Base-by-base conservation (phyloP, 1,140 invertebrate genomes). In the Stegodyphus dumicola region DNA sequence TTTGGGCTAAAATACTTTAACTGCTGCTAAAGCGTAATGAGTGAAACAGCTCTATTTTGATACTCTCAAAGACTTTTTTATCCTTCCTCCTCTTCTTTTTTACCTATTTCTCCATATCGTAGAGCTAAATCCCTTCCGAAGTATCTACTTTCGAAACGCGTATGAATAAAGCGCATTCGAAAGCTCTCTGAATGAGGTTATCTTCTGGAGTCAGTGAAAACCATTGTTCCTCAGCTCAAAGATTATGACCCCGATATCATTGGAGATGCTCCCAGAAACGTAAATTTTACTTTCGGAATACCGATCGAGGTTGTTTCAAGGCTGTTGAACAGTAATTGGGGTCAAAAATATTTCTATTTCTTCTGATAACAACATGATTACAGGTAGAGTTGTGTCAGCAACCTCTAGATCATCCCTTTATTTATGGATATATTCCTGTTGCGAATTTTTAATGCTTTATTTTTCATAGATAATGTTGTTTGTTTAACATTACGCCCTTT, bases 151-250 rank as follows among this genome's bases (percentile, higher is more conserved):
- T 9, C 56, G 15, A 11, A 60, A 60, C 9, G 15, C 56, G 9
- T 60, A 15, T 52, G 18, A 83, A 83, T 70, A 83, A 83, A 76
- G 71, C 75, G 64, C 64, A 67, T 69, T 76, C 51, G 70, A 70
- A 84, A 84, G 73, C 70, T 48, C 6, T 67, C 18, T 84, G 80
- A 84, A 67, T 64, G 80, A 64, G 71, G 80, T 75, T 84, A 84
- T 76, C 73, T 71, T 64, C 48, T 71, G n/a, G 33, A 84, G 56
- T 73, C 49, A 51, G 10, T 64, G 10, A 6, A 75, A 76, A 67
- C 60, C 49, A 84, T 84, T 84, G 80, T 84, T 76, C 17, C 15
- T 7, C 9, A 9, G 15, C 17, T 49, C 15, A 80, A 70, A 76
- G 53, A 76, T 84, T 75, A 17, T 84, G 80, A 84, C 80, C 80